Base-by-base conservation (phyloP, 2,888 invertebrate genomes). In the Cosmorhoe ocellata region DNA sequence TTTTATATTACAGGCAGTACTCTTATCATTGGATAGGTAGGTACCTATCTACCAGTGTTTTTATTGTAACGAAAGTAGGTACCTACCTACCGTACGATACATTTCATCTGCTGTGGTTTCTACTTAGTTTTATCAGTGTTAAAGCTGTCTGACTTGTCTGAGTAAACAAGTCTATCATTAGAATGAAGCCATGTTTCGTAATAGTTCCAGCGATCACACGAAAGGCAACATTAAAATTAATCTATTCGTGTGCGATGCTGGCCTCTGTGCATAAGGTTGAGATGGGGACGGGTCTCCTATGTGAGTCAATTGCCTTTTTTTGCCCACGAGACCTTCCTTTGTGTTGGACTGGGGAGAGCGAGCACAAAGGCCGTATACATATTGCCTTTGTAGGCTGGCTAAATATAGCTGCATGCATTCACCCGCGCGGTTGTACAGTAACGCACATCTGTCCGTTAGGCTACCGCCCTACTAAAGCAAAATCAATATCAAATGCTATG, bases 271-370 rank as follows among this genome's bases (percentile, higher is more conserved):
- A 27, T 67, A 78, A 78, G 79, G 79, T 77, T 81, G 69, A 71
- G 74, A 70, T 81, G 76, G 87, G 90, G 87, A 72, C 66, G 70
- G 75, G 66, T 75, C 88, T 88, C 85, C 81, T 79, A 72, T 71
- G 76, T 72, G 71, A 79, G 69, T 81, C 75, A 76, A 79, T 83
- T 79, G 80, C 76, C 76, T 79, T 86, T 88, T 74, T 89, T 86
- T 87, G 73, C 80, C 78, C 63, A 68, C 58, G 78, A 84, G 84
- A 84, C 86, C 84, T 86, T 83, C 78, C 78, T 86, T 89, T 88
- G 88, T 88, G 74, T 71, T 71, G 70, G 71, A 76, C 76, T 81
- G 79, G 86, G 87, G 86, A 83, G 81, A 66, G 79, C 70, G 79
- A 24, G 24, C 70, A 84, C 86, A 86, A 87, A 84, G 76, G 81